Conservation (phyloP, 2,888 invertebrate species). For the Geotrupes spiniger region DNA sequence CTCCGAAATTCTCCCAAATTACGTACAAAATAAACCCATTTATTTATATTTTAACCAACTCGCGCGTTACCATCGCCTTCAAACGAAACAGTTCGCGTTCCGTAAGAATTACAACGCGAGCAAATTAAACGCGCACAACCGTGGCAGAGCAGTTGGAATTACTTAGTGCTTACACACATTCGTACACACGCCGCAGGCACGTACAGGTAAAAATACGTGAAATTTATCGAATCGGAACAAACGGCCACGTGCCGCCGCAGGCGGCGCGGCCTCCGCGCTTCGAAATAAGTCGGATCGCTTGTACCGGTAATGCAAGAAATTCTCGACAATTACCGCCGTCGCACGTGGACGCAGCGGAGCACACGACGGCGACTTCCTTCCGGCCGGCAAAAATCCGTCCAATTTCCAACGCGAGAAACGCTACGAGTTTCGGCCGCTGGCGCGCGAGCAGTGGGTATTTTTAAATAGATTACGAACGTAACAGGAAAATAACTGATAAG, state of each 20-base stretch:
- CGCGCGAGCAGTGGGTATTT: not conserved
- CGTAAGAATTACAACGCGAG: no score
- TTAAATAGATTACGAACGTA: slow-evolving; percentile 3
- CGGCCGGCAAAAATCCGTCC: not conserved
- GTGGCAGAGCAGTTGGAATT: no score
- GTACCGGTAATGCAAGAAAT: slow-evolving; percentile 6
- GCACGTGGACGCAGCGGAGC: not conserved
- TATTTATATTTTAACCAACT: no score
- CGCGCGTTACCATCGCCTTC: no score
- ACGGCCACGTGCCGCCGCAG: not conserved
- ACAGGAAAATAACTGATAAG: slow-evolving; percentile 5
- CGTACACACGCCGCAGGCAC: no score
- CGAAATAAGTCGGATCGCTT: not conserved
- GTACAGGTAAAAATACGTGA: no score
- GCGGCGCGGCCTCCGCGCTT: not conserved
- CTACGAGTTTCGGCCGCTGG: no score
- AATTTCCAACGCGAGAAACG: not conserved
- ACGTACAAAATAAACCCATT: no score
- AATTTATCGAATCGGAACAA: slow-evolving; percentile 2
- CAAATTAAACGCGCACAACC: no score
- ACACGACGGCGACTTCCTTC: slow-evolving; percentile 2
- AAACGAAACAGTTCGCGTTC: no score
- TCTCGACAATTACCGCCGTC: not conserved
- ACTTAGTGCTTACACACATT: no score
- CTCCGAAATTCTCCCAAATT: no score